Percentiles rank a stretch among this genome's conserved stretches.
phyloP scores from a whole-genome alignment of 2,888 invertebrate species.

The Patella depressa region DNA sequence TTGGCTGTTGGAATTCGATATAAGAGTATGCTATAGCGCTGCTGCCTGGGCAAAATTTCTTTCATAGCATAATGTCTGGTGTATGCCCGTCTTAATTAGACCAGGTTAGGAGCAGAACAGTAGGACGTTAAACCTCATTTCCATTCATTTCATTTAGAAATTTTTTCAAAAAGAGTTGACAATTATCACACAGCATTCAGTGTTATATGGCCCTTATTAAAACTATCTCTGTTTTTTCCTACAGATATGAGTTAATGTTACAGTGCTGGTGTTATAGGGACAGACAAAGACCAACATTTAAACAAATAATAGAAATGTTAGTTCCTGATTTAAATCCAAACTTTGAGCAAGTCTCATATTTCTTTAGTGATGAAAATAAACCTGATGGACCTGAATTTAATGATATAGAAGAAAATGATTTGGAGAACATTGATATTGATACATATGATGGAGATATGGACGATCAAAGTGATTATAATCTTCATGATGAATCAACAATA shows the following conservation, averaged over 20 bases:
- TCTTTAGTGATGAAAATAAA: slow-evolving; percentile 58
- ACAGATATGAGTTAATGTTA: slow-evolving; percentile 87
- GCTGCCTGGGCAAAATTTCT: too few species aligned
- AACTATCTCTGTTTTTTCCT: slow-evolving; percentile 20
- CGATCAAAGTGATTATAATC: slow-evolving; percentile 14
- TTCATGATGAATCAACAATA: background rate
- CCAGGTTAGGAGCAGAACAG: too few species aligned
- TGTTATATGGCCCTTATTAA: too few species aligned
- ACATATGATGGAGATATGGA: slow-evolving; percentile 42
- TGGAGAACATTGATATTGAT: slow-evolving; percentile 24
- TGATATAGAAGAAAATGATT: slow-evolving; percentile 8
- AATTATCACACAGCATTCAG: too few species aligned
- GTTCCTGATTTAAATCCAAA: slow-evolving; percentile 78
- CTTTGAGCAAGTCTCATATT: slow-evolving; percentile 79
- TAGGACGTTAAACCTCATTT: too few species aligned
- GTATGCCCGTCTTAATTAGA: too few species aligned
- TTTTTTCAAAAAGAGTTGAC: too few species aligned
- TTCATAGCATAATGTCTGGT: too few species aligned
- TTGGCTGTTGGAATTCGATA: too few species aligned
- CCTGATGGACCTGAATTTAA: slow-evolving; percentile 24
- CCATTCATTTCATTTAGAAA: too few species aligned
- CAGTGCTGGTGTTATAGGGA: slow-evolving; percentile 92
- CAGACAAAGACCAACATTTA: slow-evolving; percentile 85
- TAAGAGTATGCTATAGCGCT: too few species aligned
- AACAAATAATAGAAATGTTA: slow-evolving; percentile 79